Evolutionary conservation across 2,113 vertebrate genomes (phyloP).

Genomic region (Piprites chloris): DNA sequence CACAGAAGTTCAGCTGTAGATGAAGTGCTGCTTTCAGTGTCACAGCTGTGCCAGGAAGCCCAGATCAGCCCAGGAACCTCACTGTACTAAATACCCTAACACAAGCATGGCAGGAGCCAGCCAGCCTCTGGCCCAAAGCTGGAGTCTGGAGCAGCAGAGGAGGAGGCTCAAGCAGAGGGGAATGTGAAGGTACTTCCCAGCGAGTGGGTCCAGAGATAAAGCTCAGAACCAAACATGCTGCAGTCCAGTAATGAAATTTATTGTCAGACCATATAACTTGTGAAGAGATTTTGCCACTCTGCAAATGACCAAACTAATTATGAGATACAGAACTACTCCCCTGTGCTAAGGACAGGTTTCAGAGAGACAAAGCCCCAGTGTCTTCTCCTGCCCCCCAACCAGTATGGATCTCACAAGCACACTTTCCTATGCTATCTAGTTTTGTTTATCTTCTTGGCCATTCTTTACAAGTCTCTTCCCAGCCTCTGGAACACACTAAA

Average conservation of each 20-base stretch:
- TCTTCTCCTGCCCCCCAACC: not conserved
- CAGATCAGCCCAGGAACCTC: not conserved
- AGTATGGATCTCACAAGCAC: not conserved
- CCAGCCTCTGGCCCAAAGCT: not conserved
- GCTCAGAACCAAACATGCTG: not conserved
- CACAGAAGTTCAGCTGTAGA: not conserved
- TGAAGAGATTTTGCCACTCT: not conserved
- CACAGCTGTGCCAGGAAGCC: not conserved
- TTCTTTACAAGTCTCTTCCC: not conserved
- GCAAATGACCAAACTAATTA: not conserved
- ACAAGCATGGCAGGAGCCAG: not conserved
- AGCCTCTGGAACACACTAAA: not conserved
- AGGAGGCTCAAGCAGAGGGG: not conserved
- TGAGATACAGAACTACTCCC: not conserved
- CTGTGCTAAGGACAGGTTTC: not conserved
- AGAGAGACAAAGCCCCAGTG: not conserved
- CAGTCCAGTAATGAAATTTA: not conserved
- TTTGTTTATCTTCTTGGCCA: not conserved
- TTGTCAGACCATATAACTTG: not conserved
- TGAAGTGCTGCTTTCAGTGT: not conserved
- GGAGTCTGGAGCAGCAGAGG: not conserved
- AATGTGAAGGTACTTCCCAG: not conserved
- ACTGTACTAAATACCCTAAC: not conserved
- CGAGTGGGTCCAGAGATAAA: not conserved
- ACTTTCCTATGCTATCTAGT: not conserved